Evolutionary conservation across 1,140 invertebrate species (phyloP), one percentile per base, ranked within the genome.

Genomic region (Forficula auricularia): DNA sequence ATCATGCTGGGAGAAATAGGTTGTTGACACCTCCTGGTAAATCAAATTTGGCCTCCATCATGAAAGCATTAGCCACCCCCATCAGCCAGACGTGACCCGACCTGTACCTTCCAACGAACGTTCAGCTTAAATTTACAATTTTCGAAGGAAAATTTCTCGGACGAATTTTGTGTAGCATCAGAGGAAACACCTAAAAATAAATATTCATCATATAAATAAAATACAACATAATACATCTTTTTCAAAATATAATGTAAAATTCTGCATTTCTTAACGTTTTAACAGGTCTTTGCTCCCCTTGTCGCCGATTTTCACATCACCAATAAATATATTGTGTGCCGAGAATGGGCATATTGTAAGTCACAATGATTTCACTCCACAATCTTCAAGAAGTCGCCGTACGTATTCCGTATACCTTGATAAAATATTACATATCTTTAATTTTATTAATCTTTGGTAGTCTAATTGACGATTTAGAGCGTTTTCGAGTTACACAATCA

Each of bases 251-350:
- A n/a, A n/a, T n/a, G n/a, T n/a, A n/a, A n/a, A n/a, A n/a, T n/a
- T n/a, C n/a, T n/a, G n/a, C n/a, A n/a, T n/a, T n/a, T n/a, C n/a
- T n/a, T n/a, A n/a, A n/a, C n/a, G n/a, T n/a, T n/a, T n/a, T n/a
- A n/a, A n/a, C n/a, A 14, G 91, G 64, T 56, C 70, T 73, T 53
- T 74, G 78, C n/a, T 82, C 78, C 31, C 74, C 69, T 51, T 74
- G 73, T 51, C 78, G 68, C 53, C 81, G 72, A 61, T 81, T 89
- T 66, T 94, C 87, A 66, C 90, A 96, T 49, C 92, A 61, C 94
- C 96, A 50, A 94, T 79, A 58, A 97, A 97, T 52, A 95, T 77
- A 61, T 96, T 96, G 60, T 91, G 85, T 57, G 82, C 42, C 89
- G 67, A 3, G 89, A 95, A 65, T 96, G 91, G 31, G 88, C 89